A percentile compares a stretch with the other conserved stretches of the same genome.
Conservation (phyloP, 2,113 vertebrate genomes). For the Azemiops feae region DNA sequence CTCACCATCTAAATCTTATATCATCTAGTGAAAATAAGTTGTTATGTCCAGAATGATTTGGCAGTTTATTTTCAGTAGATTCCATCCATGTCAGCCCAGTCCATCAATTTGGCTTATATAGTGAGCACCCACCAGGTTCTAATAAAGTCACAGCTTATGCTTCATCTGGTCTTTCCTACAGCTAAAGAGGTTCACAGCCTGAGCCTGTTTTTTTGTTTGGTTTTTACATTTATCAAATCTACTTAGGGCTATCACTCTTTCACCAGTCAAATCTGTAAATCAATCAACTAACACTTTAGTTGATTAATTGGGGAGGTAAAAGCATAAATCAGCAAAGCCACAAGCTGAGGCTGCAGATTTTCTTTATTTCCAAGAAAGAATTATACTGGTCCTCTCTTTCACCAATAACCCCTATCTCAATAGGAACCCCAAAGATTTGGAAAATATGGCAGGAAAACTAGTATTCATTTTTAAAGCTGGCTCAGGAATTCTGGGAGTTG, state of each 20-base stretch:
- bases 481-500: no score
- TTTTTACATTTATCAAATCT: slow-evolving; percentile 13
- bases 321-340: neutral
- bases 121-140: slow-evolving; percentile 17
- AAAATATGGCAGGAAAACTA: neutral
- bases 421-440: neutral
- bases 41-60: slow-evolving; percentile 46
- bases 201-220: neutral
- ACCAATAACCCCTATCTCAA: neutral
- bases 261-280: neutral
- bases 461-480: neutral
- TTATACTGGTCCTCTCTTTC: neutral
- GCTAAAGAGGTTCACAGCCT: neutral
- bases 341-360: neutral
- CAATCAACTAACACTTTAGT: neutral
- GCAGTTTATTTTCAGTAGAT: slow-evolving; percentile 55
- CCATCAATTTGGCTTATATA: slow-evolving; percentile 35
- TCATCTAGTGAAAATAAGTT: slow-evolving; percentile 46
- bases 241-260: neutral
- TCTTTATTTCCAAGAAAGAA: neutral
- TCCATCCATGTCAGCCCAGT: slow-evolving; percentile 12
- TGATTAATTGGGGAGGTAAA: neutral
- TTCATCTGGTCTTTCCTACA: slow-evolving; percentile 13
- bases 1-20: slow-evolving; percentile 51
- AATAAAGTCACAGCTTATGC: slow-evolving; percentile 43